These are phyloP conservation scores for Heliconius charithonia DNA, from an alignment of 2,888 invertebrate genomes.

Conservation along the genomic window DNA sequence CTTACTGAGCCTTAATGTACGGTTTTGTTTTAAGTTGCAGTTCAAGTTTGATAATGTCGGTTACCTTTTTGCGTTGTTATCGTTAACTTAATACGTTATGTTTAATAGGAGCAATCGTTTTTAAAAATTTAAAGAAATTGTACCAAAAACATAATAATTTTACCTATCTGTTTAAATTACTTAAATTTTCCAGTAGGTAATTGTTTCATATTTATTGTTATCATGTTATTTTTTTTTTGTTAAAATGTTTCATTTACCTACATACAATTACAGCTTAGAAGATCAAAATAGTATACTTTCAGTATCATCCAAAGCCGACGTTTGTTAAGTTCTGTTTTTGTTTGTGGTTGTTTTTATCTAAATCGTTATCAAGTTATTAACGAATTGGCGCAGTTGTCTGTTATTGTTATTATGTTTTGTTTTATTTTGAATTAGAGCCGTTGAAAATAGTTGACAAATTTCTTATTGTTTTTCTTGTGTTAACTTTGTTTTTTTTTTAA, in stretches of 20 bases:
- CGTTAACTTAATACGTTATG: slow-evolving; percentile 25
- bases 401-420: background rate
- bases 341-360: background rate
- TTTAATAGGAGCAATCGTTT: slow-evolving; percentile 1
- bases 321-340: slow-evolving; percentile 24
- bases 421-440: background rate
- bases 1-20: slow-evolving; percentile 73
- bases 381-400: background rate
- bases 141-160: background rate
- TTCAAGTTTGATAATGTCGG: slow-evolving; percentile 58
- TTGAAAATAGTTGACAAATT: background rate
- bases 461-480: background rate
- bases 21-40: slow-evolving; percentile 66
- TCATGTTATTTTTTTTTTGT: background rate
- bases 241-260: background rate
- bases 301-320: background rate
- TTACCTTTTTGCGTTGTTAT: slow-evolving; percentile 52
- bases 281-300: background rate
- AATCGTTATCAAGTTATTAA: slow-evolving; percentile 13
- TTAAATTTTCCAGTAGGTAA: background rate
- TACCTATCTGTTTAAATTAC: background rate
- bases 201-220: background rate
- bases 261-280: background rate
- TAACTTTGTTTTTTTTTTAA: slow-evolving; percentile 3
- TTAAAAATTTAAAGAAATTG: background rate